Percentiles rank a stretch among this genome's conserved stretches.
Evolutionary conservation across 2,797 vertebrate species (phyloP).

Genomic region (Anguilla megastoma): DNA sequence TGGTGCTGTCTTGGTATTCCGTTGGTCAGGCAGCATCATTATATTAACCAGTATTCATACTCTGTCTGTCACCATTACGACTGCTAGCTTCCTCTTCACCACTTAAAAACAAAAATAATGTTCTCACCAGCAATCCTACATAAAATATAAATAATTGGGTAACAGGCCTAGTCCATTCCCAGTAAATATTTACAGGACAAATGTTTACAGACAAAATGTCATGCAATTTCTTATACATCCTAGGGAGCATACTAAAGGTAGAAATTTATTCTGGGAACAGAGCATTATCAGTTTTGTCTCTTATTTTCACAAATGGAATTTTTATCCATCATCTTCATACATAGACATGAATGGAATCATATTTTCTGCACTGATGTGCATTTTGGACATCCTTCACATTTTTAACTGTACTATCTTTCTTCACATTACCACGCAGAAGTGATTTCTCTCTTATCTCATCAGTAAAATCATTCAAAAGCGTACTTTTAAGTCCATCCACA

Average conservation of each 20-base stretch:
- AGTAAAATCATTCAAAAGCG: neutral
- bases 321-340: neutral
- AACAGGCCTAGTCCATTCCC: neutral
- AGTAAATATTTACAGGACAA: neutral
- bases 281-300: conserved; percentile 4
- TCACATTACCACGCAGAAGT: neutral
- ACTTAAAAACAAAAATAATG: neutral
- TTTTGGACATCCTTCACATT: neutral
- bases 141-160: neutral
- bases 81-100: neutral
- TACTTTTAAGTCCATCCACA: neutral
- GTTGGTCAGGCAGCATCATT: neutral
- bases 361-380: conserved; percentile 15
- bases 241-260: neutral
- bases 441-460: neutral
- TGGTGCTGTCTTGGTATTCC: neutral
- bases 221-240: neutral
- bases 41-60: neutral
- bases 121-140: neutral
- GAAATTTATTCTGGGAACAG: neutral
- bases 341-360: neutral
- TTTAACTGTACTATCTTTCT: neutral
- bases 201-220: conserved; percentile 5
- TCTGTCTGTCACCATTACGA: neutral
- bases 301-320: neutral